Conservation (phyloP, 2,888 invertebrate species). For the Tuta absoluta region DNA sequence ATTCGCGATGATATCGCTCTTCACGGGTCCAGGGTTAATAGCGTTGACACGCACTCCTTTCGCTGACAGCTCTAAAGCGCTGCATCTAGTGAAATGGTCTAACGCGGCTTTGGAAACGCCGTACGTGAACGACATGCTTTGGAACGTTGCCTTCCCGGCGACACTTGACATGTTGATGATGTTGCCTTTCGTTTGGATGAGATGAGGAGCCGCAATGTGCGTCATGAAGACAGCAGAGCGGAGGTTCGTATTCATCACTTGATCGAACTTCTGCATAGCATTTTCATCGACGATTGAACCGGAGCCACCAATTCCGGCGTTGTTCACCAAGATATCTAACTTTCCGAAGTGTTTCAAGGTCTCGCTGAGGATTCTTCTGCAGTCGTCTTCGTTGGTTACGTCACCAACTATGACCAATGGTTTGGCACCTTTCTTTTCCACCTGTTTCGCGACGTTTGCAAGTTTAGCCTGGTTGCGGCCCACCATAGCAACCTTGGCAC, state of each 20-base stretch:
- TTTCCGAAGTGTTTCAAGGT: constrained; percentile 44
- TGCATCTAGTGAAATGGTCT: constrained; percentile 45
- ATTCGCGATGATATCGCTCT: constrained; percentile 72
- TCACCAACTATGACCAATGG: constrained; percentile 44
- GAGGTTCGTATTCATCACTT: constrained; percentile 42
- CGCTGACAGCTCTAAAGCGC: constrained; percentile 84
- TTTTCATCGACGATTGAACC: constrained; percentile 33
- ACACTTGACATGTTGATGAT: constrained; percentile 48
- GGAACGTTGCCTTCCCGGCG: constrained; percentile 66
- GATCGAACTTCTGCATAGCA: constrained; percentile 40
- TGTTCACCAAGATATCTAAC: constrained; percentile 49
- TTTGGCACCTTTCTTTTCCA: constrained; percentile 33
- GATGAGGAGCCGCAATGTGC: constrained; percentile 39
- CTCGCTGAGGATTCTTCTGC: constrained; percentile 38
- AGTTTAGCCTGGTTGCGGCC: constrained; percentile 52
- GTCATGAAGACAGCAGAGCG: constrained; percentile 41
- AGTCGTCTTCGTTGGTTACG: constrained; percentile 43
- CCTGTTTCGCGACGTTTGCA: constrained; percentile 39
- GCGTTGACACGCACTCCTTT: constrained; percentile 85
- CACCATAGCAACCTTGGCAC: constrained; percentile 49
- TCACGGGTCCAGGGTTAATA: constrained; percentile 44
- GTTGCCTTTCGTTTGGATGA: constrained; percentile 46
- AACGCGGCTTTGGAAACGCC: constrained; percentile 47
- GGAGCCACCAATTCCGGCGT: constrained; percentile 42
- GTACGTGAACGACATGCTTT: constrained; percentile 31